These are phyloP conservation scores for Uloborus diversus DNA, from an alignment of 1,140 invertebrate genomes.

Conservation along the genomic window DNA sequence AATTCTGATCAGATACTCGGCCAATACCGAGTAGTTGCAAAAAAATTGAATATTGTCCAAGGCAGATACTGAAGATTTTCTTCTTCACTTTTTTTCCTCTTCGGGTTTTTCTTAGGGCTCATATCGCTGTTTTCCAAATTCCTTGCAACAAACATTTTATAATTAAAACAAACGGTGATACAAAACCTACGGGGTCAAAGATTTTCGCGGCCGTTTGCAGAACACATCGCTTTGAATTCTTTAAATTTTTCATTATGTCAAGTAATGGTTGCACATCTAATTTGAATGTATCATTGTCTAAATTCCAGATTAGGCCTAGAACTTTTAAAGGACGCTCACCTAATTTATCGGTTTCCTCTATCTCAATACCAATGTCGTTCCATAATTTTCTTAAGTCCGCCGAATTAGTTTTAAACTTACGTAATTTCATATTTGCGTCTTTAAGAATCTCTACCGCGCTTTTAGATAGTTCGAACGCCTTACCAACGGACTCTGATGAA, in stretches of 20 bases:
- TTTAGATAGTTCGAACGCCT: neutral
- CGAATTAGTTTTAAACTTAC: slow-evolving; percentile 13
- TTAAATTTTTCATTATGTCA: slow-evolving; percentile 33
- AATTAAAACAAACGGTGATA: neutral
- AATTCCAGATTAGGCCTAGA: neutral
- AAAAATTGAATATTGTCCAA: too few species aligned
- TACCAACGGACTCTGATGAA: neutral
- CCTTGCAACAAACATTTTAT: slow-evolving; percentile 36
- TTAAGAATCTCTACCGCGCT: neutral
- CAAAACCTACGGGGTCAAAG: neutral
- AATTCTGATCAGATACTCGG: too few species aligned
- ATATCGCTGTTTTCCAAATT: neutral
- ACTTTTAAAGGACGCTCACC: too few species aligned
- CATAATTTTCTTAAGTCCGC: neutral
- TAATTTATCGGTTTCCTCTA: neutral
- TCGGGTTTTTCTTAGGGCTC: neutral
- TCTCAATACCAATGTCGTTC: neutral
- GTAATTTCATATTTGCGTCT: slow-evolving; percentile 1
- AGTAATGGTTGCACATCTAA: slow-evolving; percentile 3
- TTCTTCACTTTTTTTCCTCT: neutral
- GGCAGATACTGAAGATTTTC: too few species aligned
- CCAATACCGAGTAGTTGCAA: too few species aligned
- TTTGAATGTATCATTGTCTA: neutral
- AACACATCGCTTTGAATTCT: too few species aligned
- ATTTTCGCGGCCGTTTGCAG: slow-evolving; percentile 2